Conservation (phyloP, 2,797 vertebrate species). For the Lemur catta region DNA sequence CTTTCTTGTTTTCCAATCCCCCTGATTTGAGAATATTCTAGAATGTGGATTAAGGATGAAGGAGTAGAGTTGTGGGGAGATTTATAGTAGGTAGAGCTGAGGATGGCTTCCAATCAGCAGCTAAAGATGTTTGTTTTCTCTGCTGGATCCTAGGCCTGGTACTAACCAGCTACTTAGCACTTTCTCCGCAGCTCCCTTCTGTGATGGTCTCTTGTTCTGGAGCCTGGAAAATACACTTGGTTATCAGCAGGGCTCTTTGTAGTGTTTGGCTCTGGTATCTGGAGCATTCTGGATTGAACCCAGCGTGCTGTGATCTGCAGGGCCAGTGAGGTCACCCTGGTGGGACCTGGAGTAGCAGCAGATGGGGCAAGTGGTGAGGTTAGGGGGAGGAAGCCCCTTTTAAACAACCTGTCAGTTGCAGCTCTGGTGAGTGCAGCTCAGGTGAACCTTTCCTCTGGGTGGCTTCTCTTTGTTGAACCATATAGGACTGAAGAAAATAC, state of each 20-base stretch:
- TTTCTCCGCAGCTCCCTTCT: background rate
- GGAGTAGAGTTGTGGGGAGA: background rate
- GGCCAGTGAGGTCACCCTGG: background rate
- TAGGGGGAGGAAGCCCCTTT: background rate
- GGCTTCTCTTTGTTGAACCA: background rate
- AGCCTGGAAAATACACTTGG: slow-evolving; percentile 42
- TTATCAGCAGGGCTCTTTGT: slow-evolving; percentile 51
- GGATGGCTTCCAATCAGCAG: background rate
- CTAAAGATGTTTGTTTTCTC: slow-evolving; percentile 36
- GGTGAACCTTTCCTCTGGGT: background rate
- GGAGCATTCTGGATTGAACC: slow-evolving; percentile 5
- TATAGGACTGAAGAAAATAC: background rate
- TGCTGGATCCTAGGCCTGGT: background rate
- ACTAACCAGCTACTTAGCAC: background rate
- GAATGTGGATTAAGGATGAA: background rate
- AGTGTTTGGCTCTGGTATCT: slow-evolving; percentile 42
- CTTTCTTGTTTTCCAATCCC: background rate
- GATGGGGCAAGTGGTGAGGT: background rate
- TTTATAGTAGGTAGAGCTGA: background rate
- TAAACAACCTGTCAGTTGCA: background rate
- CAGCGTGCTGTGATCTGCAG: background rate
- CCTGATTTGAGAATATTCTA: background rate
- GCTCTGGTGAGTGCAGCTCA: background rate
- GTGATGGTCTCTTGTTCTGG: background rate
- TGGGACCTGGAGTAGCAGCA: background rate